Conservation (phyloP, 2,113 vertebrate genomes). For the Heteronetta atricapilla region DNA sequence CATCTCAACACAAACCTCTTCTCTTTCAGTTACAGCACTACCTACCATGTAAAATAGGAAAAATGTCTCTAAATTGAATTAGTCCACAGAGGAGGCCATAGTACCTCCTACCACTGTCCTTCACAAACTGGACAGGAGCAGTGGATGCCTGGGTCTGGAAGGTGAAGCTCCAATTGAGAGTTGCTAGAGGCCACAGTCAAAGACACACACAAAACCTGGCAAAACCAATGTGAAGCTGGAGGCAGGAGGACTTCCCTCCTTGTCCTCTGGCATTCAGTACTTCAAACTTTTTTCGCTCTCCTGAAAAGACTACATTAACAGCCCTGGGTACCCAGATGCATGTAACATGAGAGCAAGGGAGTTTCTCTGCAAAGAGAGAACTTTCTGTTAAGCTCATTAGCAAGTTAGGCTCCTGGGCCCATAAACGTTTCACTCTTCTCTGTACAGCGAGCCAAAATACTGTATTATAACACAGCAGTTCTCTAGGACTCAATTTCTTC, state of each 20-base stretch:
- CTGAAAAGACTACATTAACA: not conserved
- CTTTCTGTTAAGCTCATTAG: not conserved
- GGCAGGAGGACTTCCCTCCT: not conserved
- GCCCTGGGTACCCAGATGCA: not conserved
- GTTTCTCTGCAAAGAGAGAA: not conserved
- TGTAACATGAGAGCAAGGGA: not conserved
- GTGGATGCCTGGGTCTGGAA: not conserved
- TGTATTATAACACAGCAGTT: not conserved
- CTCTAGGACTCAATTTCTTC: not conserved
- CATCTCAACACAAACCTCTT: not conserved
- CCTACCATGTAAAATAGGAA: not conserved
- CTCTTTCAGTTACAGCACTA: not conserved
- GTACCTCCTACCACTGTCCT: not conserved
- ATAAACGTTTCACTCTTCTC: not conserved
- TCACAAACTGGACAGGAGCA: not conserved
- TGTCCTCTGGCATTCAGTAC: not conserved
- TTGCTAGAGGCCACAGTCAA: not conserved
- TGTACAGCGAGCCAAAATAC: not conserved
- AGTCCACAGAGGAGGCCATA: not conserved
- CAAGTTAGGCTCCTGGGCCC: not conserved
- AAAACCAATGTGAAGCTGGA: not conserved
- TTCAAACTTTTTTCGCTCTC: not conserved
- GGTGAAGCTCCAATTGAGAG: not conserved
- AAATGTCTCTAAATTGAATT: not conserved
- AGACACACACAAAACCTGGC: not conserved